Conservation (phyloP, 2,113 vertebrate species). For the Lepidothrix coronata region DNA sequence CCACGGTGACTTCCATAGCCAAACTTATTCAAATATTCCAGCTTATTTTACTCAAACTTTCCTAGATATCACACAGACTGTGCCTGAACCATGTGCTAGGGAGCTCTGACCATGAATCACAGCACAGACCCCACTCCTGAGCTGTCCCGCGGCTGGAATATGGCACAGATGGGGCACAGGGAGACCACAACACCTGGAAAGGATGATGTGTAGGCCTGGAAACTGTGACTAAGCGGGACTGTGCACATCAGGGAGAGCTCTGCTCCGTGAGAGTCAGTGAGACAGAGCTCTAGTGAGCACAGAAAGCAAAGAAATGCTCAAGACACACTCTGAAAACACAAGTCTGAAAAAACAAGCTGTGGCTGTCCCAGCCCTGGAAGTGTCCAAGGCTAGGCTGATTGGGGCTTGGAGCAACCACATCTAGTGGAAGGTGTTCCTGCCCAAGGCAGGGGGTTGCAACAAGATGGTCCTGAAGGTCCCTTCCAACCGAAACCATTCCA, state of each 20-base stretch:
- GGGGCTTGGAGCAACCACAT: background rate
- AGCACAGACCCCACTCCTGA: background rate
- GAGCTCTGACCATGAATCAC: background rate
- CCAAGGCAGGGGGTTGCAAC: background rate
- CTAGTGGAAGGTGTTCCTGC: background rate
- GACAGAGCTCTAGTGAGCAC: background rate
- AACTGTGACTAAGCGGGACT: rapidly evolving
- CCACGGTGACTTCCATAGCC: background rate
- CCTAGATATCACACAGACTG: background rate
- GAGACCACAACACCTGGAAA: background rate
- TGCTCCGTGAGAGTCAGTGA: rapidly evolving
- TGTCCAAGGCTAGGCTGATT: background rate
- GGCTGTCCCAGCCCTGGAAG: background rate
- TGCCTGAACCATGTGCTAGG: background rate
- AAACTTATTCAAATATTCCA: background rate
- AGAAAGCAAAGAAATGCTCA: background rate
- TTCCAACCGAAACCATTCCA: background rate
- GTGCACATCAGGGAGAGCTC: background rate
- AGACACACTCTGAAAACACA: background rate
- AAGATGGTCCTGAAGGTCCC: background rate
- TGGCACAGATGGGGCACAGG: rapidly evolving
- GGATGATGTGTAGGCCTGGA: too few relatives aligned
- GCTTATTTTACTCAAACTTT: background rate
- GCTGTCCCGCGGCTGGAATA: background rate
- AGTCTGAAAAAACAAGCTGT: background rate